These are phyloP conservation scores for Meloidogyne hapla DNA, from an alignment of 1,140 invertebrate species.

Conservation along the genomic window DNA sequence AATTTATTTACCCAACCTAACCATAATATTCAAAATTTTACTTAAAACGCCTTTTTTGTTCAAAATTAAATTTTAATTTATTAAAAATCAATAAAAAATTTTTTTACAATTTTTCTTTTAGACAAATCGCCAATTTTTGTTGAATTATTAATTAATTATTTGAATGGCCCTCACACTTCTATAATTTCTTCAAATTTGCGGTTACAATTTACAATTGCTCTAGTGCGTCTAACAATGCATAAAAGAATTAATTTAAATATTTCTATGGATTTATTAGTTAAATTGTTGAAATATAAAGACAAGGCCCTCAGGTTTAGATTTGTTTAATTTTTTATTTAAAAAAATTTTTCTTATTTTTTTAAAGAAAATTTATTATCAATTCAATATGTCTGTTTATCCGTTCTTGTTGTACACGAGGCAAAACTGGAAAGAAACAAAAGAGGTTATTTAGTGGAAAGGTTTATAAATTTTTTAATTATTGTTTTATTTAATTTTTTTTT, in stretches of 20 bases:
- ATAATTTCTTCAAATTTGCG: slow-evolving; percentile 54
- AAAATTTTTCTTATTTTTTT: slow-evolving; percentile 32
- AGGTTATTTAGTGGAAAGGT: slow-evolving; percentile 21
- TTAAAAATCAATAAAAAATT: too few relatives aligned
- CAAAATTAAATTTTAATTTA: too few relatives aligned
- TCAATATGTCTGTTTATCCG: slow-evolving; percentile 44
- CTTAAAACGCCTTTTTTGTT: too few relatives aligned
- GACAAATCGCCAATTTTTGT: too few relatives aligned
- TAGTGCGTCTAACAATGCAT: slow-evolving; percentile 46
- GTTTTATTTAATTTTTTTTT: too few relatives aligned
- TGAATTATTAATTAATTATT: too few relatives aligned
- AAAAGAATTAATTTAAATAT: slow-evolving; percentile 42
- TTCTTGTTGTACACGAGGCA: slow-evolving; percentile 10
- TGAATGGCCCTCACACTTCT: slow-evolving; percentile 12
- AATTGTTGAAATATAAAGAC: slow-evolving; percentile 58
- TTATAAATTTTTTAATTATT: too few relatives aligned
- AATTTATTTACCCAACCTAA: too few relatives aligned
- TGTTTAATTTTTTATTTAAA: too few relatives aligned
- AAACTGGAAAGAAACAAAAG: slow-evolving; percentile 21
- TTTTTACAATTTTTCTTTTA: too few relatives aligned
- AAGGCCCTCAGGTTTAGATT: slow-evolving; percentile 39
- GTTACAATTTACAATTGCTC: slow-evolving; percentile 53
- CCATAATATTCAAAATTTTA: too few relatives aligned
- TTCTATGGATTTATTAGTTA: slow-evolving; percentile 57
- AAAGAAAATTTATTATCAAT: slow-evolving; percentile 53